phyloP scores from a whole-genome alignment of 2,888 invertebrate genomes.

The Leptothorax acervorum region DNA sequence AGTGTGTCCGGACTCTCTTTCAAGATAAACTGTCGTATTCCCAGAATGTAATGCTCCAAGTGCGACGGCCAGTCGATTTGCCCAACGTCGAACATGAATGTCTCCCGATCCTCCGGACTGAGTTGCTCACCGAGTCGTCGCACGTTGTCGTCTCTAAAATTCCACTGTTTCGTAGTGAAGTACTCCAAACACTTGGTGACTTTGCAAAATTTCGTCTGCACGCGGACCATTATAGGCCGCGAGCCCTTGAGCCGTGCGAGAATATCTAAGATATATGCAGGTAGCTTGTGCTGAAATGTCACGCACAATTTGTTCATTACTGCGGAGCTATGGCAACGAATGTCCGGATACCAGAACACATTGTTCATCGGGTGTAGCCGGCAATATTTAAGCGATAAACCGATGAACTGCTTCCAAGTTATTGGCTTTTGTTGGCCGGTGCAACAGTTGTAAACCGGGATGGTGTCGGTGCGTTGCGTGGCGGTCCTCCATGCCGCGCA shows the following conservation, averaged over 20 bases:
- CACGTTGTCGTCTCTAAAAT: conserved; percentile 95
- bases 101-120: conserved; percentile 89
- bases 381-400: conserved; percentile 92
- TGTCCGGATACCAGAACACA: conserved; percentile 95
- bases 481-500: conserved; percentile 96
- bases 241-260: conserved; percentile 92
- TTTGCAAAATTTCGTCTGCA: conserved; percentile 95
- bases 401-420: conserved; percentile 96
- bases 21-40: conserved; percentile 96
- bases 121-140: conserved; percentile 88
- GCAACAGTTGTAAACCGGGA: conserved; percentile 97
- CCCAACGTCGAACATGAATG: conserved; percentile 94
- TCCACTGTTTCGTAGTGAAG: conserved; percentile 97
- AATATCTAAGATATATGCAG: conserved; percentile 95
- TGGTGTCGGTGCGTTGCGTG: conserved; percentile 86
- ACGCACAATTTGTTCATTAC: conserved; percentile 92
- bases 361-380: conserved; percentile 92
- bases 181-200: conserved; percentile 96
- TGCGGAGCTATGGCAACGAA: conserved; percentile 92
- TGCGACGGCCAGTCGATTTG: conserved; percentile 96
- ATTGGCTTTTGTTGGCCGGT: conserved; percentile 97
- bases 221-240: conserved; percentile 95
- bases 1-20: conserved; percentile 95
- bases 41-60: conserved; percentile 95
- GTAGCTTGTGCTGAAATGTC: conserved; percentile 94